Evolutionary conservation across 2,113 vertebrate genomes (phyloP).

Genomic region (Silurus asotus): DNA sequence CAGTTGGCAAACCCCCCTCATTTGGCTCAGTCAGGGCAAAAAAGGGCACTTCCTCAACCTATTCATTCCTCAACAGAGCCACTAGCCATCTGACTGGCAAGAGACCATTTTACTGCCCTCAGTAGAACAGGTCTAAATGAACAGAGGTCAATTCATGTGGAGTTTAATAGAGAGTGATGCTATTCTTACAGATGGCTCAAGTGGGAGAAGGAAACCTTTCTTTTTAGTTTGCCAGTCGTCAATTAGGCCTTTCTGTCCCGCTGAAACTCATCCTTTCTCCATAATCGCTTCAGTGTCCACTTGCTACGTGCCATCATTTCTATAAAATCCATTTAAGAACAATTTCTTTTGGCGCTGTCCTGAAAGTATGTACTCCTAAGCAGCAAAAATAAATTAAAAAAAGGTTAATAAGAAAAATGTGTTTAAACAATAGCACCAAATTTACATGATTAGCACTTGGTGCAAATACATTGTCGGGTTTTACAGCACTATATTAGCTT

Average conservation of each 20-base stretch:
- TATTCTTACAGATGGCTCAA: slow-evolving; percentile 37
- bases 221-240: slow-evolving; percentile 35
- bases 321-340: background rate
- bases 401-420: background rate
- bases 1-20: slow-evolving; percentile 25
- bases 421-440: background rate
- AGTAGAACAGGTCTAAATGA: slow-evolving; percentile 52
- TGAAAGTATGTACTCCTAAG: background rate
- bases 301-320: slow-evolving; percentile 6
- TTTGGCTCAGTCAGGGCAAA: slow-evolving; percentile 17
- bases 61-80: slow-evolving; percentile 60
- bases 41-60: slow-evolving; percentile 56
- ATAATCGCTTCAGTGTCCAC: slow-evolving; percentile 32
- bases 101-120: slow-evolving; percentile 46
- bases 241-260: slow-evolving; percentile 37
- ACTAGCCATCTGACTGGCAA: slow-evolving; percentile 46
- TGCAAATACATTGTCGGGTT: background rate
- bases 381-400: background rate
- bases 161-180: slow-evolving; percentile 52
- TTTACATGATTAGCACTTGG: background rate
- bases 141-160: slow-evolving; percentile 64
- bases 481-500: background rate
- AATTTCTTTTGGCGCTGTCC: background rate
- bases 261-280: slow-evolving; percentile 44
- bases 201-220: slow-evolving; percentile 40